These are phyloP conservation scores for Nothura maculosa DNA, from an alignment of 2,797 vertebrate genomes.

Conservation along the genomic window DNA sequence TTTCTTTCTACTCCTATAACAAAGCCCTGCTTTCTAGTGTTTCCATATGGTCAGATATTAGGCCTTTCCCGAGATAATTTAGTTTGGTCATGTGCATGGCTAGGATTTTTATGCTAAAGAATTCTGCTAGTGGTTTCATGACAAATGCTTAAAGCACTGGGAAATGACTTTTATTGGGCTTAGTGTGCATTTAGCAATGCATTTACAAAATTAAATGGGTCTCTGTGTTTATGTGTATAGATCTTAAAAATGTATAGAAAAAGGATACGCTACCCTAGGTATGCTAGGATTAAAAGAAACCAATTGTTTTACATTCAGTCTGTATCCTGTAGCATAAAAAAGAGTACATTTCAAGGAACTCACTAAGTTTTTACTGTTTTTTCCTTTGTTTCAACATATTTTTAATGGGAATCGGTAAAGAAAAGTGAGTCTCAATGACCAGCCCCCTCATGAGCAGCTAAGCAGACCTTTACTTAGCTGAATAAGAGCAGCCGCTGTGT, in stretches of 20 bases:
- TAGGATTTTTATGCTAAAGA: slow-evolving; percentile 52
- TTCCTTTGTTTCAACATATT: not conserved
- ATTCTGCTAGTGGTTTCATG: slow-evolving; percentile 46
- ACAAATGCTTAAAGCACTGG: slow-evolving; percentile 42
- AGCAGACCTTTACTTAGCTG: not conserved
- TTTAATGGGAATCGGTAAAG: not conserved
- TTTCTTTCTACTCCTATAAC: not conserved
- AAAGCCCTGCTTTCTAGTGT: slow-evolving; percentile 39
- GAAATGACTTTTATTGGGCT: slow-evolving; percentile 53
- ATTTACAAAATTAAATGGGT: slow-evolving; percentile 52
- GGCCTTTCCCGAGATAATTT: slow-evolving; percentile 64
- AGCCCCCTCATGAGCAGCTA: not conserved
- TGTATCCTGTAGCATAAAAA: not conserved
- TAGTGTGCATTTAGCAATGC: slow-evolving; percentile 54
- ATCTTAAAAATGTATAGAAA: slow-evolving; percentile 17
- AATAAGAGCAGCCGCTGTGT: not conserved
- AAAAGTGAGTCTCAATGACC: not conserved
- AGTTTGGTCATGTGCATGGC: slow-evolving; percentile 27
- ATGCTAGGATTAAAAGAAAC: not conserved
- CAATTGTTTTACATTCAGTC: not conserved
- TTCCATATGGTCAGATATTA: slow-evolving; percentile 64
- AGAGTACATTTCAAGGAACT: slow-evolving; percentile 19
- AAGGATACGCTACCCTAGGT: not conserved
- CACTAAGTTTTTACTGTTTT: slow-evolving; percentile 19
- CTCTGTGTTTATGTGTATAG: not conserved